Evolutionary conservation across 2,797 vertebrate genomes (phyloP), one percentile per base, ranked within the genome.

Genomic region (Ciconia nigra): DNA sequence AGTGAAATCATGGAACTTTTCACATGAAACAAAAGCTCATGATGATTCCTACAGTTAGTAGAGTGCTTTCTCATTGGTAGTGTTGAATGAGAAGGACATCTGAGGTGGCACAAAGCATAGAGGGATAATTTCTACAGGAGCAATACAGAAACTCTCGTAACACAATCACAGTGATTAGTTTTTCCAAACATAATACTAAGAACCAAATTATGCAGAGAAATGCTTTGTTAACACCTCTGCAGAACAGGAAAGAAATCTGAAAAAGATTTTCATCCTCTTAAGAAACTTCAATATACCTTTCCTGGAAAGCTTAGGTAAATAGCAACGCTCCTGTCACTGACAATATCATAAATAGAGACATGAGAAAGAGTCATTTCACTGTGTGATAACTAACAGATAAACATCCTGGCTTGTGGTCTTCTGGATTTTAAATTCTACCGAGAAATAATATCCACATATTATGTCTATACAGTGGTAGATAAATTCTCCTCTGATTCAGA

Each of bases 91-190:
- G 67, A 89, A 90, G 80, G 74, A 65, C 61, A 47, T 87, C 39
- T 83, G 59, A 92, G 67, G 74, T 58, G 44, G 55, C 59, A 77
- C 35, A 79, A 87, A 89, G 15, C 73, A 70, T 1, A 39, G 70
- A 52, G 80, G 24, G 44, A 66, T 87, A 89, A 95, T 95, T 94
- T 73, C 49, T 72, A 47, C 41, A 29, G 59, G 3, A 94, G 70
- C 20, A 71, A 39, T 35, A 46, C 37, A 83, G 88, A 83, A 94
- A 78, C 63, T 81, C 94, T 94, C 0, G 0, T 61, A 95, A 87
- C 66, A 94, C 67, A 97, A 93, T 95, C 87, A 69, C 63, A 47
- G 67, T 92, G 92, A 96, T 93, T 89, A 95, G 61, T 61, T 85
- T 87, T 85, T 71, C 83, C 74, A 93, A 77, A 70, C 25, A 46